Evolutionary conservation across 2,113 vertebrate species (phyloP).

Genomic region (Coryphaenoides rupestris): DNA sequence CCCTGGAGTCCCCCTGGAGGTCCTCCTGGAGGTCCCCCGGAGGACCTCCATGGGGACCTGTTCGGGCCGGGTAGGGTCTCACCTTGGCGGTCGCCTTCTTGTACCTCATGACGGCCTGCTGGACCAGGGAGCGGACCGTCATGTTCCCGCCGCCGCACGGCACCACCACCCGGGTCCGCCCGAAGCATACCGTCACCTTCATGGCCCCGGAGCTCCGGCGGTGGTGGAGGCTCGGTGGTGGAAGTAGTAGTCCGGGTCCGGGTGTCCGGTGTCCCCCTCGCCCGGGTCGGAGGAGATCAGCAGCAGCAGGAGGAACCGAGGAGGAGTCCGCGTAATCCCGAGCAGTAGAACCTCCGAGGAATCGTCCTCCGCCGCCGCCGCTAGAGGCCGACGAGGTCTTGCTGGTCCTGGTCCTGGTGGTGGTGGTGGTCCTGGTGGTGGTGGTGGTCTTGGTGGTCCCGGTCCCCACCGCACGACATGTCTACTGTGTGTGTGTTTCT

Average conservation of each 20-base stretch:
- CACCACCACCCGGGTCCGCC: constrained; percentile 91
- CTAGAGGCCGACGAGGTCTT: background rate
- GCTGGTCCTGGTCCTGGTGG: too few species aligned
- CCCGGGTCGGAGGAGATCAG: constrained; percentile 27
- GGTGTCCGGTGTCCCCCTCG: background rate
- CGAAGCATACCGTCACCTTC: constrained; percentile 91
- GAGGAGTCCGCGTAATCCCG: constrained; percentile 14
- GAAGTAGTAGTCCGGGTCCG: background rate
- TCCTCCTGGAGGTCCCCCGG: background rate
- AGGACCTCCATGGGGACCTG: too few species aligned
- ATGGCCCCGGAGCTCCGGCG: constrained; percentile 52
- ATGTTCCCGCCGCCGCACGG: constrained; percentile 91
- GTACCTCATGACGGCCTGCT: constrained; percentile 91
- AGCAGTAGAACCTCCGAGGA: constrained; percentile 27
- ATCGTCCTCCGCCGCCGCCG: too few species aligned
- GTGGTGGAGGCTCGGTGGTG: too few species aligned
- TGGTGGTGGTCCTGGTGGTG: too few species aligned
- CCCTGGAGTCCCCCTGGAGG: too few species aligned
- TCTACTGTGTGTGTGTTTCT: constrained; percentile 42
- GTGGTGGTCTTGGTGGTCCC: constrained; percentile 26
- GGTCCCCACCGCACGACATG: constrained; percentile 55
- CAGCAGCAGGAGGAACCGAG: constrained; percentile 42
- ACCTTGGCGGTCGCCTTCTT: constrained; percentile 95
- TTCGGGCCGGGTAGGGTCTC: constrained; percentile 51
- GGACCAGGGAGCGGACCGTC: constrained; percentile 83